phyloP scores from a whole-genome alignment of 2,113 vertebrate genomes.

The Carollia perspicillata region DNA sequence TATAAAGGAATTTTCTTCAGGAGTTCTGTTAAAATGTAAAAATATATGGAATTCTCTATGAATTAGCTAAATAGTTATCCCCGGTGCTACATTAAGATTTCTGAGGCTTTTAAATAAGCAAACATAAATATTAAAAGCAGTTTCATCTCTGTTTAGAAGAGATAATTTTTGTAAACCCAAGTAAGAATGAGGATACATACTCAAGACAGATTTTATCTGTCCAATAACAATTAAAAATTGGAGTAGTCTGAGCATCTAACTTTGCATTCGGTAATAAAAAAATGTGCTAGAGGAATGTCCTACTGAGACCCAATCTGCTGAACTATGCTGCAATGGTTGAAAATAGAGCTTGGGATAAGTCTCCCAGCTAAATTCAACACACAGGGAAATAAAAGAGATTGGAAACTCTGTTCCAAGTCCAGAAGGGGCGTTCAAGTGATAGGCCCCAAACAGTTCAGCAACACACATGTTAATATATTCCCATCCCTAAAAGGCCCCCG shows the following conservation, averaged over 20 bases:
- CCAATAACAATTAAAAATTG: constrained; percentile 46
- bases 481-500: not conserved
- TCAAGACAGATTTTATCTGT: not conserved
- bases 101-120: not conserved
- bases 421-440: not conserved
- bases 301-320: constrained; percentile 63
- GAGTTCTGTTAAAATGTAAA: not conserved
- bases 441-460: not conserved
- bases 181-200: not conserved
- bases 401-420: constrained; percentile 11
- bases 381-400: not conserved
- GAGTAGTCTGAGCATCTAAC: not conserved
- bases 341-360: constrained; percentile 46
- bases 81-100: not conserved
- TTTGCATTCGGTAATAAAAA: constrained; percentile 42
- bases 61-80: not conserved
- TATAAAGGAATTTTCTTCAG: not conserved
- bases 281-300: constrained; percentile 45
- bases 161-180: not conserved
- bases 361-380: not conserved
- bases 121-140: not conserved
- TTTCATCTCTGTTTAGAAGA: not conserved
- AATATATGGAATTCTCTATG: not conserved
- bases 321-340: constrained; percentile 30
- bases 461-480: not conserved